Evolutionary conservation across 2,888 invertebrate genomes (phyloP).

Genomic region (Rhingia rostrata): DNA sequence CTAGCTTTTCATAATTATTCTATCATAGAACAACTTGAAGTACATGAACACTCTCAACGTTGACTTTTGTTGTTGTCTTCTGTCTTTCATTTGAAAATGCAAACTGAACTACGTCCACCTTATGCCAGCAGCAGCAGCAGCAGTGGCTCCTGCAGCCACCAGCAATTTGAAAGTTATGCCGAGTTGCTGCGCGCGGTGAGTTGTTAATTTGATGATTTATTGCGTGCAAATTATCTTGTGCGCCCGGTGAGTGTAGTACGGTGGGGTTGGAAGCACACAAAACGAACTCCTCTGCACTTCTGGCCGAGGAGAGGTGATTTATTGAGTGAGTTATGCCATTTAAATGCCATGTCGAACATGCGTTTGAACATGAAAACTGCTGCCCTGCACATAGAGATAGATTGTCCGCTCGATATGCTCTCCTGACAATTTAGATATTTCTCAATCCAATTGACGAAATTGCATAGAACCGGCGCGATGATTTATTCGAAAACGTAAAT

Average conservation of each 20-base stretch:
- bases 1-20: constrained; percentile 64
- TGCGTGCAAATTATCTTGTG: constrained; percentile 74
- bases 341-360: constrained; percentile 70
- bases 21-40: constrained; percentile 51
- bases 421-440: constrained; percentile 61
- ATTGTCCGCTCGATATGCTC: constrained; percentile 52
- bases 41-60: constrained; percentile 61
- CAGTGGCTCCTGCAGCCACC: constrained; percentile 30
- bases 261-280: constrained; percentile 8
- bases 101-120: constrained; percentile 39
- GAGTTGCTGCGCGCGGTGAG: constrained; percentile 65
- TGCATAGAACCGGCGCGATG: constrained; percentile 43
- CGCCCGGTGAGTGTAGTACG: constrained; percentile 13
- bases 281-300: constrained; percentile 6
- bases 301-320: constrained; percentile 70
- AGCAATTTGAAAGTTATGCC: constrained; percentile 68
- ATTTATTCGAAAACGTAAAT: constrained; percentile 57
- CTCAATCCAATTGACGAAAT: constrained; percentile 70
- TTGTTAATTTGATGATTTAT: constrained; percentile 74
- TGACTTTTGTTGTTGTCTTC: no score
- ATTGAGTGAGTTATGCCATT: constrained; percentile 72
- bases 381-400: constrained; percentile 44
- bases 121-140: constrained; percentile 22
- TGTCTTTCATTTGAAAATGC: constrained; percentile 53
- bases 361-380: constrained; percentile 64